phyloP scores from a whole-genome alignment of 2,888 invertebrate genomes.

The Chloroclystis v-ata region DNA sequence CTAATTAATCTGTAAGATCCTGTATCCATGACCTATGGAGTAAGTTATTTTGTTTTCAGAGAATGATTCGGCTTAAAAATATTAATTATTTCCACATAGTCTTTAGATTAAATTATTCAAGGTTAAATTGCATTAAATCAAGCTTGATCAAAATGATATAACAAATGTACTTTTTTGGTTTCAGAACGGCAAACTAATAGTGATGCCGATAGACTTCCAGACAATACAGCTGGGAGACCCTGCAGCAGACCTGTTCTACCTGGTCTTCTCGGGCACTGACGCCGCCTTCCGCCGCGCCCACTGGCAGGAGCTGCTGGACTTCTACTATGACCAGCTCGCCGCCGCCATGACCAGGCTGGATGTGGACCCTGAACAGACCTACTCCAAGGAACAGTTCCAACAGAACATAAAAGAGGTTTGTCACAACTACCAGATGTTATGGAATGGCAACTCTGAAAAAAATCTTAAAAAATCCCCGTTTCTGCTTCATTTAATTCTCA shows the following conservation, averaged over 20 bases:
- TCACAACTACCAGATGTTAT: not conserved
- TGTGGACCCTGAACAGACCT: conserved; percentile 38
- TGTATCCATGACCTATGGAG: no score
- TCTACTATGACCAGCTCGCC: conserved; percentile 37
- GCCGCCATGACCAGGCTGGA: conserved; percentile 36
- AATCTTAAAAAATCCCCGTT: no score
- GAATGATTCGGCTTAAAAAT: no score
- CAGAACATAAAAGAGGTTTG: conserved; percentile 40
- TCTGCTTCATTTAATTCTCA: no score
- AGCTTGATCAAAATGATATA: no score
- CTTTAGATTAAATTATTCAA: no score
- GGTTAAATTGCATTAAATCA: no score
- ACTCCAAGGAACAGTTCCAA: conserved; percentile 45
- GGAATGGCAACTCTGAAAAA: no score
- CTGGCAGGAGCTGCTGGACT: conserved; percentile 32
- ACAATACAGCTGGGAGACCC: conserved; percentile 42
- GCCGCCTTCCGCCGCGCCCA: conserved; percentile 42
- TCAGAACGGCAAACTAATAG: conserved; percentile 29
- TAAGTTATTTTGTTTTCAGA: no score
- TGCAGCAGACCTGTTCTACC: conserved; percentile 43
- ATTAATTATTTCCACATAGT: no score
- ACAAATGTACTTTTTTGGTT: not conserved
- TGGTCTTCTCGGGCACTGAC: conserved; percentile 48
- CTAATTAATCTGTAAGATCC: no score
- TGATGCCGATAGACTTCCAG: conserved; percentile 47